A percentile compares a stretch with the other conserved stretches of the same genome.
These are phyloP conservation scores for Enteromius radiatus DNA, from an alignment of 2,797 vertebrate species.

Conservation along the genomic window DNA sequence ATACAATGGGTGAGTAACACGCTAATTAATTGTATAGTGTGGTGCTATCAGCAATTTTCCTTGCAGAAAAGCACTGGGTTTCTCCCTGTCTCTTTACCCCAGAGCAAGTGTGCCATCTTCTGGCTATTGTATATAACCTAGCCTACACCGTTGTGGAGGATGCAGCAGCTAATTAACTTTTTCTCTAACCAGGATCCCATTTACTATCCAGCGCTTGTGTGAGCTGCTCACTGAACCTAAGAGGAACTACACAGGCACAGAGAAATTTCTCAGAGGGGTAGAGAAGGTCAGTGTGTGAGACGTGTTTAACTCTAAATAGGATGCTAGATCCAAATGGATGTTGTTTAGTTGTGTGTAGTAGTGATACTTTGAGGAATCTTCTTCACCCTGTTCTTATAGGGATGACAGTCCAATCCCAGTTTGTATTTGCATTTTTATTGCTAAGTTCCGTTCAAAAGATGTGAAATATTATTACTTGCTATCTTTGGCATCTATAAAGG, in stretches of 20 bases:
- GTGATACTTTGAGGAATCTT: not conserved
- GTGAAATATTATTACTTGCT: not conserved
- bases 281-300: constrained; percentile 85
- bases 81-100: constrained; percentile 32
- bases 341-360: not conserved
- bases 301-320: not conserved
- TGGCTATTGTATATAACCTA: constrained; percentile 39
- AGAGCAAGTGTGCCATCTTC: constrained; percentile 58
- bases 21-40: not conserved
- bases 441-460: not conserved
- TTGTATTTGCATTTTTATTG: constrained; percentile 25
- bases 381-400: not conserved
- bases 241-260: constrained; percentile 97
- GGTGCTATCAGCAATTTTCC: not conserved
- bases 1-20: constrained; percentile 90
- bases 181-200: constrained; percentile 86
- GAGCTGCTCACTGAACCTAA: constrained; percentile 97
- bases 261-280: constrained; percentile 97
- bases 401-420: not conserved
- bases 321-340: not conserved
- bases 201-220: constrained; percentile 97
- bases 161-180: constrained; percentile 10
- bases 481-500: constrained; percentile 17
- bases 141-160: not conserved
- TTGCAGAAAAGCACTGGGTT: not conserved